These are phyloP conservation scores for Galbula dea DNA, from an alignment of 2,113 vertebrate genomes.

Conservation along the genomic window DNA sequence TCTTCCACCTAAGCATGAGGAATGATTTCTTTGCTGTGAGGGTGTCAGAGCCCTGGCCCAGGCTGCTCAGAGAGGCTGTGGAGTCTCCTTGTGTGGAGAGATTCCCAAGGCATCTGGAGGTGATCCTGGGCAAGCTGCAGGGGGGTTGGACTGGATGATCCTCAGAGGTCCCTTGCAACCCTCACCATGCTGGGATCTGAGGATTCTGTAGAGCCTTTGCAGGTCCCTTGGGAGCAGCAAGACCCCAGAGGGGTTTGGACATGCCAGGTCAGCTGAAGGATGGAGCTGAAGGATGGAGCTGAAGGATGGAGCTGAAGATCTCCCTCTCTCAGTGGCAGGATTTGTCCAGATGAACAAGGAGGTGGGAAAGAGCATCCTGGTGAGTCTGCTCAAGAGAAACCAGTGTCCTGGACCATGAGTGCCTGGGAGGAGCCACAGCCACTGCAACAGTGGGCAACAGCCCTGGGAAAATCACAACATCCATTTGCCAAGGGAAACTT, in stretches of 20 bases:
- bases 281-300: not conserved
- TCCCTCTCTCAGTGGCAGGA: not conserved
- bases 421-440: not conserved
- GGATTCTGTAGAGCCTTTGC: not conserved
- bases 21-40: too few relatives aligned
- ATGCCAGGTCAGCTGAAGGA: accelerated
- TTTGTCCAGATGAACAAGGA: not conserved
- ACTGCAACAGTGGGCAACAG: accelerated
- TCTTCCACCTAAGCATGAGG: not conserved
- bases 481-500: not conserved
- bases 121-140: too few relatives aligned
- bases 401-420: accelerated
- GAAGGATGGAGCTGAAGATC: not conserved
- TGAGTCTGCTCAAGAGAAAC: not conserved
- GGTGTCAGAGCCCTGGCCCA: too few relatives aligned
- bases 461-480: not conserved
- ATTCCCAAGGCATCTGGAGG: too few relatives aligned
- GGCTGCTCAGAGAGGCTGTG: too few relatives aligned
- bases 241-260: not conserved
- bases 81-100: too few relatives aligned
- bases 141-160: too few relatives aligned
- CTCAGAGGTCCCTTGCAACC: too few relatives aligned
- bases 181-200: too few relatives aligned
- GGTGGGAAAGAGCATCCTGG: not conserved
- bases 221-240: not conserved